Percentiles rank a stretch among this genome's conserved stretches.
Conservation (phyloP, 2,888 invertebrate species). For the Incurvaria masculella region DNA sequence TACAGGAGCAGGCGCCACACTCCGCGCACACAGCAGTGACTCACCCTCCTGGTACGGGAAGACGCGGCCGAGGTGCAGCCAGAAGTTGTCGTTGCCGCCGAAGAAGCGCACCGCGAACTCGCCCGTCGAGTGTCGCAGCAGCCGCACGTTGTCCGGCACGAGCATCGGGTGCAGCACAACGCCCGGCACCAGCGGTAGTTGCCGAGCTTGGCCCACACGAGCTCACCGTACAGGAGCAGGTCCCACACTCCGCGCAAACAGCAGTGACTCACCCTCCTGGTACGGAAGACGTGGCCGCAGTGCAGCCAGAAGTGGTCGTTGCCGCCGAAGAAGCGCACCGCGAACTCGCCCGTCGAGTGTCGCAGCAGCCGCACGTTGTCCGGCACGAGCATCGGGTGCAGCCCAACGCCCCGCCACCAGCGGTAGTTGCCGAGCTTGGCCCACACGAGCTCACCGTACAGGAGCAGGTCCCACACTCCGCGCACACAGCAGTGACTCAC, state of each 20-base stretch:
- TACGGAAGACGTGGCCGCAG: slow-evolving; percentile 81
- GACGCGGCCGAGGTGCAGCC: slow-evolving; percentile 79
- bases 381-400: slow-evolving; percentile 85
- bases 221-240: slow-evolving; percentile 87
- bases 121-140: slow-evolving; percentile 68
- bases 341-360: slow-evolving; percentile 83
- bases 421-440: slow-evolving; percentile 76
- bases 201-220: slow-evolving; percentile 94
- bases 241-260: slow-evolving; percentile 87
- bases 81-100: slow-evolving; percentile 88
- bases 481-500: slow-evolving; percentile 73
- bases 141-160: slow-evolving; percentile 75
- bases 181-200: slow-evolving; percentile 86
- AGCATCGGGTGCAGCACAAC: slow-evolving; percentile 81
- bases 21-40: slow-evolving; percentile 80
- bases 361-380: slow-evolving; percentile 67
- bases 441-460: slow-evolving; percentile 95
- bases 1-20: slow-evolving; percentile 86
- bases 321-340: slow-evolving; percentile 90
- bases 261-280: slow-evolving; percentile 67
- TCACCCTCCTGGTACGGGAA: slow-evolving; percentile 89
- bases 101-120: slow-evolving; percentile 94
- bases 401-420: slow-evolving; percentile 93
- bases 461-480: slow-evolving; percentile 85
- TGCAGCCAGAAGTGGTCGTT: slow-evolving; percentile 89